phyloP scores from a whole-genome alignment of 2,888 invertebrate species.

The Brenthis daphne region DNA sequence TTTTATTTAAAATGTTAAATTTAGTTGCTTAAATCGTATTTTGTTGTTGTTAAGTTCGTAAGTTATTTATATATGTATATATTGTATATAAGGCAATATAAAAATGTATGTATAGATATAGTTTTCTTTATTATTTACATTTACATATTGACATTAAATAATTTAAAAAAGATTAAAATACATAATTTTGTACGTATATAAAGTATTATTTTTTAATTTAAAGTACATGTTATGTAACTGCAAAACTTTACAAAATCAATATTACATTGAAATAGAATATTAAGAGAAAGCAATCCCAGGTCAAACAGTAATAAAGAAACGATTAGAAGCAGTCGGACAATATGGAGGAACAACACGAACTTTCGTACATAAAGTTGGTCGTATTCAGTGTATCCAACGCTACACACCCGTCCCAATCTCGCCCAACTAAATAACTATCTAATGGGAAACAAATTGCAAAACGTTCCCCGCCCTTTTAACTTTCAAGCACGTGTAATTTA shows the following conservation, averaged over 20 bases:
- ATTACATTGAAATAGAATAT: background rate
- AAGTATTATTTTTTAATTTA: no score
- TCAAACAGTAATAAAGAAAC: conserved; percentile 24
- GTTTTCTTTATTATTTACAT: no score
- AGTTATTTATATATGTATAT: no score
- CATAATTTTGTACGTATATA: no score
- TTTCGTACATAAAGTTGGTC: conserved; percentile 17
- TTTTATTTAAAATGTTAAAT: no score
- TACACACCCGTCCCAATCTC: conserved; percentile 35
- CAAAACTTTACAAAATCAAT: no score
- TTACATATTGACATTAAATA: no score
- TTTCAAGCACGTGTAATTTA: conserved; percentile 78
- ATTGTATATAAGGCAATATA: no score
- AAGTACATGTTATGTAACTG: no score
- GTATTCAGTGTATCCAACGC: background rate
- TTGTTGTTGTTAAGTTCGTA: background rate
- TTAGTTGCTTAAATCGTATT: background rate
- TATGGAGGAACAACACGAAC: conserved; percentile 18
- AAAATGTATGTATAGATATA: no score
- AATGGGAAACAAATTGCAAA: conserved; percentile 73
- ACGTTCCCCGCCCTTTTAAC: conserved; percentile 62
- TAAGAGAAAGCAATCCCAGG: conserved; percentile 4
- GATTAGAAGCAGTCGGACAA: conserved; percentile 22
- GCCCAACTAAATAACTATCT: conserved; percentile 58
- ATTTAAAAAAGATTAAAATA: no score